A percentile compares a stretch with the other conserved stretches of the same genome.
phyloP scores from a whole-genome alignment of 2,113 vertebrate genomes.

The Isurus oxyrinchus region DNA sequence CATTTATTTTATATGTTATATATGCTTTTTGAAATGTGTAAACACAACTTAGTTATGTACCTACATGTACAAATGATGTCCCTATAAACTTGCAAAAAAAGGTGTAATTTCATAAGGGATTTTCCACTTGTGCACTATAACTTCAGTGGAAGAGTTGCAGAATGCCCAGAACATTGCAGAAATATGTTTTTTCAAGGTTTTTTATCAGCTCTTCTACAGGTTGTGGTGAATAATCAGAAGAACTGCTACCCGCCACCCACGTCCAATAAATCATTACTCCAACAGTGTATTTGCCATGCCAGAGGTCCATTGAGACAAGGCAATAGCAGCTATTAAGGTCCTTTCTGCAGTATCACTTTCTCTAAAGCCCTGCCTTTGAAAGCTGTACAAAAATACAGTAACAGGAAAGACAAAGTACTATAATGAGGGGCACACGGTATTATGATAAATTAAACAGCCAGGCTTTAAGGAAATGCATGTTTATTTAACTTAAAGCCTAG shows the following conservation, averaged over 20 bases:
- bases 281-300: background rate
- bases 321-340: background rate
- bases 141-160: background rate
- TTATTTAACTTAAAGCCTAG: constrained; percentile 22
- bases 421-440: background rate
- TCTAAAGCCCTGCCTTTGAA: background rate
- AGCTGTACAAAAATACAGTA: background rate
- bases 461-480: constrained; percentile 14
- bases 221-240: background rate
- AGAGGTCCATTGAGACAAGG: background rate
- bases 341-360: background rate
- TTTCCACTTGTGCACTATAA: background rate
- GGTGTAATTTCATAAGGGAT: background rate
- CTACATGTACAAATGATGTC: background rate
- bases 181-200: background rate
- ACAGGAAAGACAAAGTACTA: constrained; percentile 14
- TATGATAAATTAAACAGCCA: background rate
- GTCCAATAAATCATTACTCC: background rate
- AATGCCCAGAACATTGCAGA: background rate
- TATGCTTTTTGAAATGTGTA: background rate
- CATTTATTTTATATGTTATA: background rate
- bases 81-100: background rate
- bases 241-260: background rate
- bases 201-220: background rate
- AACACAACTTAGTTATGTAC: background rate